phyloP scores from a whole-genome alignment of 2,797 vertebrate genomes.

The Loriculus beryllinus region DNA sequence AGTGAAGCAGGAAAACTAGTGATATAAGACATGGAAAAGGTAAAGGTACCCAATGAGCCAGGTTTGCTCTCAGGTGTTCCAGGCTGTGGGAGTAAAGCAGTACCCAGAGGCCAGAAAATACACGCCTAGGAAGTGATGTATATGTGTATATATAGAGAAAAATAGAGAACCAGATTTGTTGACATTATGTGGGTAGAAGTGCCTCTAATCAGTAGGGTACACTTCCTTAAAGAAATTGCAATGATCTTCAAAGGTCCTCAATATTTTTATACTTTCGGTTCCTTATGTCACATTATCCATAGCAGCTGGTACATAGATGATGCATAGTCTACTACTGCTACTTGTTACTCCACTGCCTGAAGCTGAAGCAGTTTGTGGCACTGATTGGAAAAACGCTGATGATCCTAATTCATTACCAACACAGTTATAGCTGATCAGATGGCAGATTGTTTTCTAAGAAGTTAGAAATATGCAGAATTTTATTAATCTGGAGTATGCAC shows the following conservation, averaged over 20 bases:
- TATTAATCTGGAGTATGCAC: not conserved
- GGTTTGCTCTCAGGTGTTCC: not conserved
- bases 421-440: not conserved
- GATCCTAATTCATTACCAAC: slow-evolving; percentile 6
- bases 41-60: not conserved
- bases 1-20: not conserved
- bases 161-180: not conserved
- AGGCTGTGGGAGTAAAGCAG: not conserved
- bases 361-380: not conserved
- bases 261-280: not conserved
- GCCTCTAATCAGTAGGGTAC: not conserved
- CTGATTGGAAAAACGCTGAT: not conserved
- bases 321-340: not conserved
- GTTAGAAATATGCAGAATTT: not conserved
- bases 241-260: not conserved
- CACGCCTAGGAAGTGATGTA: not conserved
- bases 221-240: not conserved
- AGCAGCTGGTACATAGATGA: not conserved
- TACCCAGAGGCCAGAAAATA: not conserved
- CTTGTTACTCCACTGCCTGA: not conserved
- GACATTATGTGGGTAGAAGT: not conserved
- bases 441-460: not conserved
- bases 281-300: not conserved
- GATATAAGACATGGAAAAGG: not conserved
- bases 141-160: not conserved